Base-by-base conservation (phyloP, 2,888 invertebrate species). In the Lasius platythorax region DNA sequence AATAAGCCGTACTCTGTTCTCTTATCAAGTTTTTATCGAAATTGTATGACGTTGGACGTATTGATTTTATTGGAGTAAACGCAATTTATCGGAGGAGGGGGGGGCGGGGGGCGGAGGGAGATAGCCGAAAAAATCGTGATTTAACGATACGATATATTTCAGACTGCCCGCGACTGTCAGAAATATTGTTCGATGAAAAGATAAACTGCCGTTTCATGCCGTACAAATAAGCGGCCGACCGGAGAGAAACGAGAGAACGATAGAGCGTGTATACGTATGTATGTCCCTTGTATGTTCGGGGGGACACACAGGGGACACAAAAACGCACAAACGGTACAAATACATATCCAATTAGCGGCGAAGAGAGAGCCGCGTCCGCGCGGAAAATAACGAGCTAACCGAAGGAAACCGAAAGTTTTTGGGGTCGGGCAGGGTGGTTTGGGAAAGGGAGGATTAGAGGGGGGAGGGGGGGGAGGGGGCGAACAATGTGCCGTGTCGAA, bases 311-410 rank as follows among this genome's bases (percentile, higher is more conserved):
- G 23, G 76, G 53, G 53, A 53, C 23, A 23, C 18, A 53, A n/a
- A n/a, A 15, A 46, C 15, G 15, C 53, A n/a, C 53, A n/a, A 23
- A 23, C n/a, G 53, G n/a, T 53, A n/a, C 85, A 87, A 89, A 89
- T 88, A 89, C 88, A 89, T 88, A 88, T 90, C 89, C 89, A 89
- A 90, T 90, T 90, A 90, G 89, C 72, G 84, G 67, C 33, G 61
- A 68, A 82, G 84, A 61, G 73, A 82, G 84, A 85, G 82, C 72
- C n/a, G 78, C 74, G 64, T 84, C 82, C 86, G 5, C 18, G 46
- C 15, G 53, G 64, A 74, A 84, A 85, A 87, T 89, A 88, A 89
- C 88, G 88, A 89, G 89, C 88, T 73, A 53, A 78, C 70, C 83
- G 85, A 83, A 88, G 85, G 85, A 88, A 86, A 89, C 88, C 82